Percentiles rank a stretch among this genome's conserved stretches.
phyloP scores from a whole-genome alignment of 2,113 vertebrate species.

The Hipposideros armiger region DNA sequence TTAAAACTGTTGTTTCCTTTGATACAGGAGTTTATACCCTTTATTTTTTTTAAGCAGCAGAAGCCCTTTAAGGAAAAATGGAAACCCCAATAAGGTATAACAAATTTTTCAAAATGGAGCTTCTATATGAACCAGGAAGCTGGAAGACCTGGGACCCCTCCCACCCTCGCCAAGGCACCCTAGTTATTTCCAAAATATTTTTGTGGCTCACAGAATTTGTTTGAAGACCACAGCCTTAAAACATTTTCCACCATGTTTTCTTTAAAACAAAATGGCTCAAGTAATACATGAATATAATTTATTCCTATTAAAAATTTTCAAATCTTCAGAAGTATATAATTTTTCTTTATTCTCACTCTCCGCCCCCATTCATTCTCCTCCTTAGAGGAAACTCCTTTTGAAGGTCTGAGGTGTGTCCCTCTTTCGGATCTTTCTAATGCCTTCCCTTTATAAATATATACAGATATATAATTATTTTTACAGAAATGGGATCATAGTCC shows the following conservation, averaged over 20 bases:
- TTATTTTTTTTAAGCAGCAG: not conserved
- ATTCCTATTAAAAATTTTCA: not conserved
- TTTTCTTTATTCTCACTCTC: not conserved
- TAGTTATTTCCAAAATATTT: not conserved
- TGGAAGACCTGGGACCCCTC: not conserved
- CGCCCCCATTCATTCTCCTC: not conserved
- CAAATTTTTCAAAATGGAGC: not conserved
- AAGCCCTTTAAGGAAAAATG: not conserved
- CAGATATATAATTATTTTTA: not conserved
- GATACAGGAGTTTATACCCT: not conserved
- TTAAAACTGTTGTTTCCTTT: not conserved
- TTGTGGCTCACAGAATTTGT: not conserved
- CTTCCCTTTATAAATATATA: not conserved
- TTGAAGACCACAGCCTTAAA: constrained; percentile 11
- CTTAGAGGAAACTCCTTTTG: not conserved
- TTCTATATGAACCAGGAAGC: not conserved
- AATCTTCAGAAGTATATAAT: not conserved
- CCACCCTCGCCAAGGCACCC: not conserved
- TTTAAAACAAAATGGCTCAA: constrained; percentile 17
- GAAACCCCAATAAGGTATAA: not conserved
- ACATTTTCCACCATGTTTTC: not conserved
- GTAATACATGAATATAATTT: not conserved
- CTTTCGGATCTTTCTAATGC: not conserved
- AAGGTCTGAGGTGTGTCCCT: not conserved
- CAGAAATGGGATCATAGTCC: not conserved